Percentiles rank a stretch among this genome's conserved stretches.
These are phyloP conservation scores for Notodonta ziczac DNA, from an alignment of 2,888 invertebrate species.

Conservation along the genomic window DNA sequence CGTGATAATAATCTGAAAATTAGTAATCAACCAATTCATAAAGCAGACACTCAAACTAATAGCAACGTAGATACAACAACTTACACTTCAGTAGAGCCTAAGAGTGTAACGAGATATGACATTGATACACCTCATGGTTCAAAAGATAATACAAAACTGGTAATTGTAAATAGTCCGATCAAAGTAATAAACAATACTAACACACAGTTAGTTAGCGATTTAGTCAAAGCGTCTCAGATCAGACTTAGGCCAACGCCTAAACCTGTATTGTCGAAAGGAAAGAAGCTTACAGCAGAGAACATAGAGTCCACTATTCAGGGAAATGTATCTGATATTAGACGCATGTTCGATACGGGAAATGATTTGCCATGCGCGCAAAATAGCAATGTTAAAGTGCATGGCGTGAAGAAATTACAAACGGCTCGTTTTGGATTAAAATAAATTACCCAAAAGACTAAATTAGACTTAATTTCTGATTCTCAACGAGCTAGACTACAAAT, in stretches of 20 bases:
- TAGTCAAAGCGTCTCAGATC: constrained; percentile 19
- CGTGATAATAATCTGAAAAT: neutral
- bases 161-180: constrained; percentile 39
- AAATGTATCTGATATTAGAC: constrained; percentile 45
- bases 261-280: constrained; percentile 27
- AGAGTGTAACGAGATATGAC: too few species aligned
- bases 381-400: neutral
- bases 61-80: too few species aligned
- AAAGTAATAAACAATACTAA: constrained; percentile 70
- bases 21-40: neutral
- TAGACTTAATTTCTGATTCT: too few species aligned
- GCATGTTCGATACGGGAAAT: neutral
- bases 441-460: too few species aligned
- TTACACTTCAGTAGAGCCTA: too few species aligned
- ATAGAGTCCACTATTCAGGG: constrained; percentile 88
- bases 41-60: neutral
- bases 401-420: too few species aligned
- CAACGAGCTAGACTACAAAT: too few species aligned
- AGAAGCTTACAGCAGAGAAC: constrained; percentile 76
- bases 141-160: neutral
- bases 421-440: too few species aligned
- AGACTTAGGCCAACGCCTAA: constrained; percentile 26
- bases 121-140: neutral
- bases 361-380: neutral
- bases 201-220: constrained; percentile 51